Evolutionary conservation across 2,797 vertebrate species (phyloP).

Genomic region (Clangula hyemalis): DNA sequence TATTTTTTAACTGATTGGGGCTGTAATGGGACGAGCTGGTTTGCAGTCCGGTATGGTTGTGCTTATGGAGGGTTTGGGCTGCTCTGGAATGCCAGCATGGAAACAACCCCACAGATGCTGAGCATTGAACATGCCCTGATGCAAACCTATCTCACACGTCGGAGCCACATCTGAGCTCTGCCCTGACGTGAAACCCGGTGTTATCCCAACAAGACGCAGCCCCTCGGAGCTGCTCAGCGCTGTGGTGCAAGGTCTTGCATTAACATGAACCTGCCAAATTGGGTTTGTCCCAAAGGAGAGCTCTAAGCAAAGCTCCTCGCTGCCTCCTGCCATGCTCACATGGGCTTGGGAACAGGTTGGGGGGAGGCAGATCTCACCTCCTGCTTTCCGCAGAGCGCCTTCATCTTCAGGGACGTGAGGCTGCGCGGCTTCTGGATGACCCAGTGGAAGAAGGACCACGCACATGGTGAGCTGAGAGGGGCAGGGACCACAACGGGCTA

Average conservation of each 20-base stretch:
- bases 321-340: not conserved
- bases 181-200: no score
- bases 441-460: constrained; percentile 88
- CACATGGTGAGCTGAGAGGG: constrained; percentile 73
- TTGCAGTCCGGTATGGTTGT: accelerated
- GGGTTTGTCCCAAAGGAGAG: not conserved
- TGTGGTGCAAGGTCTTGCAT: not conserved
- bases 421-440: constrained; percentile 95
- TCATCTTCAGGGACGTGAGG: constrained; percentile 93
- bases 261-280: not conserved
- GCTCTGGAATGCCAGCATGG: not conserved
- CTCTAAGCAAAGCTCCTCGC: accelerated
- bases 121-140: not conserved
- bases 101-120: accelerated
- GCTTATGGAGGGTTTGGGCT: not conserved
- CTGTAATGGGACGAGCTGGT: accelerated
- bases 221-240: not conserved
- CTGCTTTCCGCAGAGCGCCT: constrained; percentile 83
- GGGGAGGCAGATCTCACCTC: not conserved
- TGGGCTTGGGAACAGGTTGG: not conserved
- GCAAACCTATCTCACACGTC: not conserved
- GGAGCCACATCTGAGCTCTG: accelerated
- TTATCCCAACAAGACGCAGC: not conserved
- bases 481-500: no score
- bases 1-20: no score